Percentiles rank a stretch among this genome's conserved stretches.
These are phyloP conservation scores for Pangasianodon hypophthalmus DNA, from an alignment of 2,113 vertebrate species.

Conservation along the genomic window DNA sequence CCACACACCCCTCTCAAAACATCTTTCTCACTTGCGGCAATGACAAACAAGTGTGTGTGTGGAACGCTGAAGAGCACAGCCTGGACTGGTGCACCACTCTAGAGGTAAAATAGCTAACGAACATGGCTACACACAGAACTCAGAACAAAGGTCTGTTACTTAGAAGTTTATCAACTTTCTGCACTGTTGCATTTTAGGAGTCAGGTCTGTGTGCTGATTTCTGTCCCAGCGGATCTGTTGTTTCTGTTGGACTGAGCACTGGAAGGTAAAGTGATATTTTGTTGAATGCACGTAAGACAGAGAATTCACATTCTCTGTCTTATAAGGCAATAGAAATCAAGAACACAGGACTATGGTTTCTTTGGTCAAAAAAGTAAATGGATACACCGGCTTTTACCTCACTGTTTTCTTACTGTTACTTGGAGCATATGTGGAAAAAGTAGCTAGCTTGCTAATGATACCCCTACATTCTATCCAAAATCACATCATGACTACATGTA, in stretches of 20 bases:
- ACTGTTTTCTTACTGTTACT: background rate
- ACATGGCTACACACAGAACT: background rate
- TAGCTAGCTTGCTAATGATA: background rate
- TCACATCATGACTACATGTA: background rate
- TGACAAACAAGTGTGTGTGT: slow-evolving; percentile 86
- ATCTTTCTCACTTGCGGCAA: slow-evolving; percentile 87
- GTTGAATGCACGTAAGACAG: background rate
- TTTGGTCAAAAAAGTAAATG: background rate
- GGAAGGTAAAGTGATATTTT: slow-evolving; percentile 75
- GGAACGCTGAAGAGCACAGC: slow-evolving; percentile 81
- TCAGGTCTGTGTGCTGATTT: slow-evolving; percentile 88
- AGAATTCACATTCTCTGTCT: background rate
- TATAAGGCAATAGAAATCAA: background rate
- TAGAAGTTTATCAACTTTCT: background rate
- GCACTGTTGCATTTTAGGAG: slow-evolving; percentile 71
- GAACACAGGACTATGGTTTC: background rate
- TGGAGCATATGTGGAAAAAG: background rate
- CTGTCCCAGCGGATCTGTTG: slow-evolving; percentile 83
- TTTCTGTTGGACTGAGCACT: slow-evolving; percentile 84
- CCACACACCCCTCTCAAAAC: slow-evolving; percentile 83
- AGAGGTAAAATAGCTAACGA: slow-evolving; percentile 71
- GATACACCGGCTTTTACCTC: background rate
- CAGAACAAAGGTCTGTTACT: background rate
- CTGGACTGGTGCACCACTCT: slow-evolving; percentile 83
- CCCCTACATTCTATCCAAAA: background rate